Evolutionary conservation across 2,113 vertebrate genomes (phyloP), one percentile per base, ranked within the genome.

Genomic region (Psophia crepitans): DNA sequence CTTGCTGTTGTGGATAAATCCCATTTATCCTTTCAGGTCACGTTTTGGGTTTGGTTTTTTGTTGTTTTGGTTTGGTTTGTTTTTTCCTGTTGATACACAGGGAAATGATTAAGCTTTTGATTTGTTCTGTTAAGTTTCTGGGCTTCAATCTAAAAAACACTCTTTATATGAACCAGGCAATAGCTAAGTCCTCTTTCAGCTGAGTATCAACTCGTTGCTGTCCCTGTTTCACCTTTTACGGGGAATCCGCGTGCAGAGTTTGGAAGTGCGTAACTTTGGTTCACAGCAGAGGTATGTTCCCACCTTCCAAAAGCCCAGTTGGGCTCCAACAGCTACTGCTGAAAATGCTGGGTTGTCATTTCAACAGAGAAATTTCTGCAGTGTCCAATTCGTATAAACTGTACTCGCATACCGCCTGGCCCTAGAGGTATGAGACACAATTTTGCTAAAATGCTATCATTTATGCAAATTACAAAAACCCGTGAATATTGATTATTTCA

Each of bases 21-120:
- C 32, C n/a, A 18, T 53, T 90, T 86, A 15, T 41, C n/a, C 65
- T 48, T 58, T 15, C 32, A 66, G 51, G 30, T 37, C 51, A 71
- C 0, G 0, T 6, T 63, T 41, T 23, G 18, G 26, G 30, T 7
- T 68, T 60, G 9, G 2, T 9, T 8, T 58, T 87, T 48, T 48
- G 20, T 33, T 49, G 11, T 5, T 70, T 54, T 26, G 27, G 28
- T 56, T 24, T 43, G 17, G 0, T 69, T 70, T 17, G 27, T 27
- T 43, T 32, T 11, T 12, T 28, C 53, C 74, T 65, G 20, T 46
- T 46, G 27, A 92, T 68, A 51, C 12, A 41, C 14, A 75, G 14
- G 17, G 26, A 82, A 87, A 87, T 39, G 0, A 74, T 78, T 19
- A 92, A 75, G 28, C 24, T 89, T 92, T 56, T 39, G 17, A 89